These are phyloP conservation scores for Pheosia gnoma DNA, from an alignment of 2,888 invertebrate genomes.

Conservation along the genomic window DNA sequence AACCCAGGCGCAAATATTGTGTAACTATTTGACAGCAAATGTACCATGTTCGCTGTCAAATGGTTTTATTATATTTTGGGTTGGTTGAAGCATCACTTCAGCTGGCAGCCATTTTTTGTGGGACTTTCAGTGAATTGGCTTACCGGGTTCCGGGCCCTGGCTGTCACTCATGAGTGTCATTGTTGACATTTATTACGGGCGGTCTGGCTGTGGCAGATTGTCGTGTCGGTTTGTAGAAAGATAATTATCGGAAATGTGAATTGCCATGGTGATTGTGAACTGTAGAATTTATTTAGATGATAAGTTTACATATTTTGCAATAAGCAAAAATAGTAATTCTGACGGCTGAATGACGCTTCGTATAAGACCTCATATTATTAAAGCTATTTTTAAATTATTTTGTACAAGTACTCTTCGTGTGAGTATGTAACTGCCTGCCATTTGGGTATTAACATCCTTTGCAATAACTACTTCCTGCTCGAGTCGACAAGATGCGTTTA, in stretches of 20 bases:
- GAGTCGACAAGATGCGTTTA: conserved; percentile 74
- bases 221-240: background rate
- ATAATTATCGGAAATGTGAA: conserved; percentile 1
- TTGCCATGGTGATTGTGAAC: background rate
- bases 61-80: too few species aligned
- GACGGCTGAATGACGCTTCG: background rate
- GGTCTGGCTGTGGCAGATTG: background rate
- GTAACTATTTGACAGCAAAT: too few species aligned
- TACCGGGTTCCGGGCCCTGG: background rate
- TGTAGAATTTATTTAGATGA: background rate
- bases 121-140: too few species aligned
- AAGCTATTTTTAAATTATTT: background rate
- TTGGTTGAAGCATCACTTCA: too few species aligned
- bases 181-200: background rate
- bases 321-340: background rate
- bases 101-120: too few species aligned
- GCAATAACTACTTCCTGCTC: conserved; percentile 61
- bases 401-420: background rate
- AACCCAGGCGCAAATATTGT: too few species aligned
- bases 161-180: background rate
- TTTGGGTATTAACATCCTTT: conserved; percentile 29
- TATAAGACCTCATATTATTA: background rate
- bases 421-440: conserved; percentile 15
- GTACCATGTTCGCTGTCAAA: too few species aligned
- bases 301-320: background rate